Conservation (phyloP, 2,888 invertebrate genomes). For the Agonum fuliginosum region DNA sequence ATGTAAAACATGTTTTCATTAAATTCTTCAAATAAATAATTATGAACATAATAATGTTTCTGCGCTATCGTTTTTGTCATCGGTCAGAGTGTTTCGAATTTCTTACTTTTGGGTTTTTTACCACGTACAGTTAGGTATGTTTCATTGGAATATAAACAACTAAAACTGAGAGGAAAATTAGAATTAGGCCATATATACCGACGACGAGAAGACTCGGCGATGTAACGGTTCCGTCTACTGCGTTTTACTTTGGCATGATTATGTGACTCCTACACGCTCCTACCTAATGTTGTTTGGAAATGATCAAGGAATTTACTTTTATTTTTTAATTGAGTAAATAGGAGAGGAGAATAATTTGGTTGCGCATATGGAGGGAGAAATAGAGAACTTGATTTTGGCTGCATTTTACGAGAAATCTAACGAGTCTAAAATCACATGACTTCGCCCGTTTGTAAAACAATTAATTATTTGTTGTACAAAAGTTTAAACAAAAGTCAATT, state of each 20-base stretch:
- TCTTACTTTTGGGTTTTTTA: neutral
- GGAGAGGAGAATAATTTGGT: neutral
- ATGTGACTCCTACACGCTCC: constrained; percentile 25
- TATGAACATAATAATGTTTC: too few relatives aligned
- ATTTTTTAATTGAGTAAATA: constrained; percentile 46
- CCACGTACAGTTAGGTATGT: neutral
- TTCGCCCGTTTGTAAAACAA: too few relatives aligned
- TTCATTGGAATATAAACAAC: neutral
- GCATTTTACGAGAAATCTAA: neutral
- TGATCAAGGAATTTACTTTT: constrained; percentile 46
- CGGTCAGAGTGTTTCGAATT: neutral
- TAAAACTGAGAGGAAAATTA: constrained; percentile 44
- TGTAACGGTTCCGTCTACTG: constrained; percentile 45
- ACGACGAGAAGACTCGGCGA: constrained; percentile 24
- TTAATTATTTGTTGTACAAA: too few relatives aligned
- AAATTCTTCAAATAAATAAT: too few relatives aligned
- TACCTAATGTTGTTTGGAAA: constrained; percentile 23
- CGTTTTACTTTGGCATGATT: constrained; percentile 42
- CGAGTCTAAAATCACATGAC: too few relatives aligned
- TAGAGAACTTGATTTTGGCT: neutral
- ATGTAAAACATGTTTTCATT: too few relatives aligned
- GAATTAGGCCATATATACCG: constrained; percentile 33
- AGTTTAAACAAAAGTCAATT: too few relatives aligned
- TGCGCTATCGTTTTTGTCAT: neutral
- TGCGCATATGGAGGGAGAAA: neutral